Evolutionary conservation across 2,797 vertebrate genomes (phyloP).

Genomic region (Poeciliopsis infans): DNA sequence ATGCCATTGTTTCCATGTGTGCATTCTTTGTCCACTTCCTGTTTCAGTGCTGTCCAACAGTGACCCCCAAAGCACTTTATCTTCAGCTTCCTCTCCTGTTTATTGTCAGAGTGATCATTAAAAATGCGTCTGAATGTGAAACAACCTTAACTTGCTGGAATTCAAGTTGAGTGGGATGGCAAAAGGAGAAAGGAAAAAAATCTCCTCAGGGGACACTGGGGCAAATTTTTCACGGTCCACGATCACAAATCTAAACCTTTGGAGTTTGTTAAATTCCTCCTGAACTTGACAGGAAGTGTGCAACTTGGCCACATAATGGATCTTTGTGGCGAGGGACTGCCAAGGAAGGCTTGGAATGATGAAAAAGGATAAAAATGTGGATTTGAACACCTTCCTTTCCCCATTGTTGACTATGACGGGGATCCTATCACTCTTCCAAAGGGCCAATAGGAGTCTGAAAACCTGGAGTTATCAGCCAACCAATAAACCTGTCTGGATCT

Average conservation of each 20-base stretch:
- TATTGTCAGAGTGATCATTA: not conserved
- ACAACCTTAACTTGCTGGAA: not conserved
- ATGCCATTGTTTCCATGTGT: too few relatives aligned
- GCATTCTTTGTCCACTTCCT: not conserved
- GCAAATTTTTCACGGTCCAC: not conserved
- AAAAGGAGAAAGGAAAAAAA: not conserved
- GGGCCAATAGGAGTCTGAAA: not conserved
- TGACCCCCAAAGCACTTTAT: not conserved
- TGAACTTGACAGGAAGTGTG: not conserved
- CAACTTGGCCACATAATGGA: too few relatives aligned
- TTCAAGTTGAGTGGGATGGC: not conserved
- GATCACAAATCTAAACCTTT: not conserved
- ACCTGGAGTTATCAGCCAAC: not conserved
- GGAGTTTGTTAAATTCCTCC: not conserved
- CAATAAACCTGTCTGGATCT: not conserved
- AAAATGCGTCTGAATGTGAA: not conserved
- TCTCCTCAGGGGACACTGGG: not conserved
- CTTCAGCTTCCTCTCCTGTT: not conserved
- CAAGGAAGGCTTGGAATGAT: not conserved
- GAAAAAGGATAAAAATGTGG: not conserved
- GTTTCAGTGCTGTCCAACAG: not conserved
- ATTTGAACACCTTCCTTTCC: not conserved
- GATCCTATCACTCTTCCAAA: not conserved
- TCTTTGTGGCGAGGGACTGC: not conserved
- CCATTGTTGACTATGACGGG: not conserved